These are phyloP conservation scores for Clarias fuscus DNA, from an alignment of 2,797 vertebrate species.

Conservation along the genomic window DNA sequence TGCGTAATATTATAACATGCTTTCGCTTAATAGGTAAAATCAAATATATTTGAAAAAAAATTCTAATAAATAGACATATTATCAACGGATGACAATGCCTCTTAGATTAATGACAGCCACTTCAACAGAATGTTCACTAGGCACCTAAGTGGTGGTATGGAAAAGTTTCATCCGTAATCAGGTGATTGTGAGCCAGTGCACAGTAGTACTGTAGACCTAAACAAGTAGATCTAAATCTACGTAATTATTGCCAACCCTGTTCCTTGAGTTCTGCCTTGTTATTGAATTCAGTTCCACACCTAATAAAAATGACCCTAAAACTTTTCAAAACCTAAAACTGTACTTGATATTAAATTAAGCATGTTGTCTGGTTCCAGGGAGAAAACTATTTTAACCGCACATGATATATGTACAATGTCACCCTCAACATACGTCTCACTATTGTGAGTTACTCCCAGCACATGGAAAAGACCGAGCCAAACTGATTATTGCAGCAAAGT, in stretches of 20 bases:
- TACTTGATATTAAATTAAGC: constrained; percentile 1
- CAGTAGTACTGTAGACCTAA: background rate
- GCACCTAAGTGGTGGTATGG: background rate
- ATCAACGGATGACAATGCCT: no score
- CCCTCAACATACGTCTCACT: constrained; percentile 36
- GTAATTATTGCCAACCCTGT: background rate
- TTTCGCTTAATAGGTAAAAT: no score
- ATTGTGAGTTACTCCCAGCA: constrained; percentile 44
- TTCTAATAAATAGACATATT: no score
- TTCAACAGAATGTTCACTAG: background rate
- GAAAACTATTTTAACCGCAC: constrained; percentile 24
- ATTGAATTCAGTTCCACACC: background rate
- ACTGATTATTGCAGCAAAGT: constrained; percentile 43
- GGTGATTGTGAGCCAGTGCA: background rate
- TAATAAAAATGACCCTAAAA: background rate
- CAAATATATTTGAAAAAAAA: no score
- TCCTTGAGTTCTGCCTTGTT: background rate
- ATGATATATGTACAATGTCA: constrained; percentile 12
- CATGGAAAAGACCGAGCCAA: constrained; percentile 42
- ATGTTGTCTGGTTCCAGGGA: constrained; percentile 11
- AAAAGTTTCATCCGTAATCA: background rate
- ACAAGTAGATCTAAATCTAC: background rate
- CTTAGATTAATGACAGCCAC: background rate
- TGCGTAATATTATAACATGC: no score
- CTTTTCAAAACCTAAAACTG: background rate